Conservation (phyloP, 2,113 vertebrate species). For the Cnemophilus loriae region DNA sequence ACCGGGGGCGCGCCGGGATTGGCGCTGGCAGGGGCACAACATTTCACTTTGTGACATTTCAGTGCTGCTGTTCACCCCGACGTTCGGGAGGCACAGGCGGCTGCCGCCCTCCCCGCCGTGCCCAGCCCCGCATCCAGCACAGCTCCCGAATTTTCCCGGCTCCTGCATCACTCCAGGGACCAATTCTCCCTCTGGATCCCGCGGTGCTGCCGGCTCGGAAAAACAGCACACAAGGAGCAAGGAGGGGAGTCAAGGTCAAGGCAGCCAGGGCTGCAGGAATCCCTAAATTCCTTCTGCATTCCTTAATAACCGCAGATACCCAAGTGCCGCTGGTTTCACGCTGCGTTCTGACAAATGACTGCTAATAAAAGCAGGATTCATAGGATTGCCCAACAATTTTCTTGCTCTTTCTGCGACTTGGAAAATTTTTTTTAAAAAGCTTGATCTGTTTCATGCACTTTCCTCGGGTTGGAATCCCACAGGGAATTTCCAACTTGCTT, state of each 20-base stretch:
- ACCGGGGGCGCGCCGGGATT: no score
- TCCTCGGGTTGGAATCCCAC: neutral
- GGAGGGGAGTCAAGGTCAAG: neutral
- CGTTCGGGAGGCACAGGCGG: no score
- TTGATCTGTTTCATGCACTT: neutral
- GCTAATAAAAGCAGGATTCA: neutral
- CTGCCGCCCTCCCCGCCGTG: no score
- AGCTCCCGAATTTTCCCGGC: no score
- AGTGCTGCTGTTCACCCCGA: no score
- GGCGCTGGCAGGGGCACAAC: no score
- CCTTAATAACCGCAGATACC: neutral
- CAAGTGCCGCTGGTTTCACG: neutral
- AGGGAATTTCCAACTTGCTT: conserved; percentile 57
- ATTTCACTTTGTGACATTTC: no score
- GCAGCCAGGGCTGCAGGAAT: neutral
- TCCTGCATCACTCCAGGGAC: no score
- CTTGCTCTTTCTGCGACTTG: neutral
- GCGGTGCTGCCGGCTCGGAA: no score
- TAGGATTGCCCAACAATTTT: neutral
- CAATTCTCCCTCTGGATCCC: no score
- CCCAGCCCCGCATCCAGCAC: no score
- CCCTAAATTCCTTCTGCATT: neutral
- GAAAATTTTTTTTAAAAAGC: neutral
- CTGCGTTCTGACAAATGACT: neutral
- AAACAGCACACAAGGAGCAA: no score